These are phyloP conservation scores for Lycocerus yunnanus DNA, from an alignment of 2,888 invertebrate genomes.

Conservation along the genomic window DNA sequence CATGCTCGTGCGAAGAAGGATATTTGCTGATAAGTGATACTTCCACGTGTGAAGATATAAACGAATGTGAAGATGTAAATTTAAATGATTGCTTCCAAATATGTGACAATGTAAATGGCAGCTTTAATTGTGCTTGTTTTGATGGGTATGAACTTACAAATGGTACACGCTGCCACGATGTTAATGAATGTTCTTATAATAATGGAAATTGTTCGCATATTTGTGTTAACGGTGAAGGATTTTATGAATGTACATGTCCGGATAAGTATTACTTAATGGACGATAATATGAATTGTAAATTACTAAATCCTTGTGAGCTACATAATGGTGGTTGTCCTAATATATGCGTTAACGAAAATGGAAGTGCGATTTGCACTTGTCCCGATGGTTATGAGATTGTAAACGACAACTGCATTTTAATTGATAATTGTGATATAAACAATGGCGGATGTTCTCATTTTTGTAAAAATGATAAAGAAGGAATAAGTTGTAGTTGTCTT, in stretches of 20 bases:
- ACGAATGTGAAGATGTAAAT: conserved; percentile 53
- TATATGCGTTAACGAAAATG: conserved; percentile 47
- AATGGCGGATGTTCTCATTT: conserved; percentile 57
- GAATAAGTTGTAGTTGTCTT: conserved; percentile 37
- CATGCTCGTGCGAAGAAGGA: conserved; percentile 66
- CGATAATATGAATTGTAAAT: conserved; percentile 30
- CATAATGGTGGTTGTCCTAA: conserved; percentile 54
- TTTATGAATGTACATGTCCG: conserved; percentile 56
- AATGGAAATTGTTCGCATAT: conserved; percentile 56
- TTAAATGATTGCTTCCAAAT: conserved; percentile 59
- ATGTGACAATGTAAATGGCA: conserved; percentile 59
- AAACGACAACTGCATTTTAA: conserved; percentile 51
- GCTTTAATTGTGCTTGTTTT: conserved; percentile 59
- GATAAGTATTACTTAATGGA: conserved; percentile 42
- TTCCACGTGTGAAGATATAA: conserved; percentile 55
- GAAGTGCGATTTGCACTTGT: conserved; percentile 34
- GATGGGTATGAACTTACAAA: conserved; percentile 51
- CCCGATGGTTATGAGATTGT: conserved; percentile 51
- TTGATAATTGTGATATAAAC: conserved; percentile 28
- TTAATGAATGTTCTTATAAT: conserved; percentile 47
- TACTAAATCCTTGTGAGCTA: conserved; percentile 27
- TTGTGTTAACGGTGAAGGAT: conserved; percentile 57
- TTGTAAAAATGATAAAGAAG: conserved; percentile 57
- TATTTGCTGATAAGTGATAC: conserved; percentile 56
- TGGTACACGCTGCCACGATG: conserved; percentile 38